phyloP scores from a whole-genome alignment of 1,140 invertebrate genomes.

The Drosophila orosa region DNA sequence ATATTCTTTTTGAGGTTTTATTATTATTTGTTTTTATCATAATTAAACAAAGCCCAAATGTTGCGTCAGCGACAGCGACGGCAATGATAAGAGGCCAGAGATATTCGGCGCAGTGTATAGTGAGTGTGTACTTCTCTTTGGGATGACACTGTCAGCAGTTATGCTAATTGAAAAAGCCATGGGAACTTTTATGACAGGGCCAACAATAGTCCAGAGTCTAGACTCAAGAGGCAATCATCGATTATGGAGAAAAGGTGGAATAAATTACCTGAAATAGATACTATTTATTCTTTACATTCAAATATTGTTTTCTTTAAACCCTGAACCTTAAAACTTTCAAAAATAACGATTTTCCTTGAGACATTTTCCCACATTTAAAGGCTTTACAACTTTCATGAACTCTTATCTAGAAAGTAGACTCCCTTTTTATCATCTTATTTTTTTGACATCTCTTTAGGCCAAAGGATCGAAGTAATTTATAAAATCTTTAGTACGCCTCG shows the following conservation, averaged over 20 bases:
- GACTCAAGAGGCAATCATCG: constrained; percentile 6
- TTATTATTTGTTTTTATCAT: constrained; percentile 71
- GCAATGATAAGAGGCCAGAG: constrained; percentile 56
- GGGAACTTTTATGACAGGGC: not conserved
- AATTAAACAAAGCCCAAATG: constrained; percentile 66
- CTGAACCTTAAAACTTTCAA: not conserved
- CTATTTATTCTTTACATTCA: too few relatives aligned
- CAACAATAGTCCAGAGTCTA: constrained; percentile 6
- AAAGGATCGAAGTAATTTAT: constrained; percentile 20
- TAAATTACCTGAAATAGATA: not conserved
- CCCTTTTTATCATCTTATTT: not conserved
- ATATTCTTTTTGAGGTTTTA: constrained; percentile 54
- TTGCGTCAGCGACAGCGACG: constrained; percentile 56
- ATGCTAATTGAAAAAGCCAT: constrained; percentile 20
- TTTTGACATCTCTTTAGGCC: constrained; percentile 3
- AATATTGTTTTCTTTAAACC: not conserved
- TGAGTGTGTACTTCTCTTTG: constrained; percentile 3
- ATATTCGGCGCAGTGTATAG: constrained; percentile 4
- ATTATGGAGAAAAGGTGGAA: not conserved
- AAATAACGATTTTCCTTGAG: fast-evolving
- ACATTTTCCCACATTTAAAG: not conserved
- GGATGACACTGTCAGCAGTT: constrained; percentile 25
- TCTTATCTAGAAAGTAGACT: not conserved
- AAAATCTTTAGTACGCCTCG: constrained; percentile 9
- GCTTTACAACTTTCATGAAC: not conserved